Conservation (phyloP, 2,888 invertebrate species). For the Tiliacea aurago region DNA sequence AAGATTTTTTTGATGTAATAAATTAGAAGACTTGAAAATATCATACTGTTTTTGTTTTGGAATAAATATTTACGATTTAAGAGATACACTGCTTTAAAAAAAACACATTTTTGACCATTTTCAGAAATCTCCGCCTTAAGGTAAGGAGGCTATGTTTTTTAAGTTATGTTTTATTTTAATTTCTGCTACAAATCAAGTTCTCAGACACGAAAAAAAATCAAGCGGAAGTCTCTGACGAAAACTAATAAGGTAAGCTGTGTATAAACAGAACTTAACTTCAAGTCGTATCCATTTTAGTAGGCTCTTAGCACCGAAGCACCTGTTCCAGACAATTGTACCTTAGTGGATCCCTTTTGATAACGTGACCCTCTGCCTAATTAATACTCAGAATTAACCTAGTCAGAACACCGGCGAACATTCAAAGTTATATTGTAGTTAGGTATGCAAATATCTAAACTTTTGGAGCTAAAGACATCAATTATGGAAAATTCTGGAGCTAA, state of each 20-base stretch:
- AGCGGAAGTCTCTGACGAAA: not conserved
- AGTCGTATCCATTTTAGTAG: conserved; percentile 37
- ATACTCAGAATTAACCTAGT: conserved; percentile 61
- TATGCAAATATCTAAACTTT: conserved; percentile 76
- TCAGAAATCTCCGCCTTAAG: too few relatives aligned
- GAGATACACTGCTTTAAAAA: too few relatives aligned
- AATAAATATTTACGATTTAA: too few relatives aligned
- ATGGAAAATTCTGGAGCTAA: conserved; percentile 65
- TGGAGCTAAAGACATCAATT: conserved; percentile 70
- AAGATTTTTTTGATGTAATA: too few relatives aligned
- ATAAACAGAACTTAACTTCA: conserved; percentile 22
- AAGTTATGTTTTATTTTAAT: not conserved
- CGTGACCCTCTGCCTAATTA: conserved; percentile 66
- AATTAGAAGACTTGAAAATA: too few relatives aligned
- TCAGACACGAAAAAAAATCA: not conserved
- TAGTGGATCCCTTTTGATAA: conserved; percentile 48
- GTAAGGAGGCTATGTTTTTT: not conserved
- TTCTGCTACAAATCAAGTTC: not conserved
- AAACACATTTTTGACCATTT: too few relatives aligned
- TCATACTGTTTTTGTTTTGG: too few relatives aligned
- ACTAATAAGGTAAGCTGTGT: conserved; percentile 3
- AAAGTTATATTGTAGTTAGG: conserved; percentile 70
- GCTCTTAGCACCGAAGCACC: conserved; percentile 43
- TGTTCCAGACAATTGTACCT: conserved; percentile 40
- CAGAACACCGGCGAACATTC: conserved; percentile 55